Evolutionary conservation across 2,888 invertebrate species (phyloP).

Genomic region (Rotaria macrura): DNA sequence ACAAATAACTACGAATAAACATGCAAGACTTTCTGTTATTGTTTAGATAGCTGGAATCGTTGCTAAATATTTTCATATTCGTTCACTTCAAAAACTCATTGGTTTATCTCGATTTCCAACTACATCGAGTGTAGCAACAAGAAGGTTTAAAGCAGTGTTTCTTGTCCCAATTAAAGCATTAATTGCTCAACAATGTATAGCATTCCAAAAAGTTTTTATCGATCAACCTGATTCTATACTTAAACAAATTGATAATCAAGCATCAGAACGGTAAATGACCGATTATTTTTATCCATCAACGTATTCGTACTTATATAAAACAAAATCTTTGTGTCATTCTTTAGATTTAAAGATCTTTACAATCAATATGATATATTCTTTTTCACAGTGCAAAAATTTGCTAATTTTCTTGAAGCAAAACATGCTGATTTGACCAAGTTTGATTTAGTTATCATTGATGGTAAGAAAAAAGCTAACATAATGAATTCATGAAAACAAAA

Average conservation of each 20-base stretch:
- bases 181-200: constrained; percentile 31
- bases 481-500: neutral
- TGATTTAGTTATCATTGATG: constrained; percentile 34
- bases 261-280: neutral
- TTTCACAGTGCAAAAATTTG: constrained; percentile 34
- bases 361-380: constrained; percentile 23
- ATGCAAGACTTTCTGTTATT: too few relatives aligned
- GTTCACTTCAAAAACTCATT: neutral
- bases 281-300: too few relatives aligned
- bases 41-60: constrained; percentile 3
- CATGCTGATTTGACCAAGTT: constrained; percentile 30
- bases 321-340: neutral
- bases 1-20: too few relatives aligned
- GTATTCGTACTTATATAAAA: neutral
- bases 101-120: too few relatives aligned
- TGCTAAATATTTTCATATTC: neutral
- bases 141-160: constrained; percentile 30
- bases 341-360: neutral
- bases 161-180: constrained; percentile 34
- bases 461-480: neutral
- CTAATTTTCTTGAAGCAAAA: constrained; percentile 27
- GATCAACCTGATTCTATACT: neutral
- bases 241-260: neutral
- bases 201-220: neutral
- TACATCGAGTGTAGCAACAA: neutral